Evolutionary conservation across 1,140 invertebrate genomes (phyloP).

Genomic region (Drosophila paulistorum): DNA sequence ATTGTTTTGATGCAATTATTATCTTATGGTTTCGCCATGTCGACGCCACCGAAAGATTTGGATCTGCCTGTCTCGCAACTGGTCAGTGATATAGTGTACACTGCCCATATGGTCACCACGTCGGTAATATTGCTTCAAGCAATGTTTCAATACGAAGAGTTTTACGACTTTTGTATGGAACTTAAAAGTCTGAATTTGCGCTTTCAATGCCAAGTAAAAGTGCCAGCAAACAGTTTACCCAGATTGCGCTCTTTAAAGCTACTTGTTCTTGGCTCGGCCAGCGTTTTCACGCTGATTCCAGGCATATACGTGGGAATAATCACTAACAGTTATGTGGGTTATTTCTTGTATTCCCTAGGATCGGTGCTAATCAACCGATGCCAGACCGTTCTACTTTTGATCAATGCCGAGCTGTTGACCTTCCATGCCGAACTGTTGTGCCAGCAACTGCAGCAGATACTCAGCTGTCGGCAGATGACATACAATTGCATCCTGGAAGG

Average conservation of each 20-base stretch:
- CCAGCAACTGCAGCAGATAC: slow-evolving; percentile 34
- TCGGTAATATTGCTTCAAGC: slow-evolving; percentile 51
- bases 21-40: slow-evolving; percentile 15
- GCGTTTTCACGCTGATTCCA: slow-evolving; percentile 12
- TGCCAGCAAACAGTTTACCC: slow-evolving; percentile 7
- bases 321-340: slow-evolving; percentile 24
- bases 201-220: slow-evolving; percentile 46
- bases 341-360: slow-evolving; percentile 57
- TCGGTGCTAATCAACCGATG: slow-evolving; percentile 41
- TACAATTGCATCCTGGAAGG: slow-evolving; percentile 38
- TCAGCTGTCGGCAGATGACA: slow-evolving; percentile 31
- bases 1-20: slow-evolving; percentile 36
- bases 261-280: slow-evolving; percentile 31
- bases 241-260: slow-evolving; percentile 35
- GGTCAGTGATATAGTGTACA: slow-evolving; percentile 58
- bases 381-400: slow-evolving; percentile 59
- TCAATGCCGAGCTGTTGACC: slow-evolving; percentile 53
- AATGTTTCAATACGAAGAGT: slow-evolving; percentile 46
- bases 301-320: slow-evolving; percentile 20
- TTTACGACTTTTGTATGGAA: slow-evolving; percentile 45
- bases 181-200: slow-evolving; percentile 31
- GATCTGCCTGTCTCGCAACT: slow-evolving; percentile 43
- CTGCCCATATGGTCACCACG: slow-evolving; percentile 45
- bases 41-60: not conserved
- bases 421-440: slow-evolving; percentile 45